Base-by-base conservation (phyloP, 2,888 invertebrate species). In the Meloe dianella region DNA sequence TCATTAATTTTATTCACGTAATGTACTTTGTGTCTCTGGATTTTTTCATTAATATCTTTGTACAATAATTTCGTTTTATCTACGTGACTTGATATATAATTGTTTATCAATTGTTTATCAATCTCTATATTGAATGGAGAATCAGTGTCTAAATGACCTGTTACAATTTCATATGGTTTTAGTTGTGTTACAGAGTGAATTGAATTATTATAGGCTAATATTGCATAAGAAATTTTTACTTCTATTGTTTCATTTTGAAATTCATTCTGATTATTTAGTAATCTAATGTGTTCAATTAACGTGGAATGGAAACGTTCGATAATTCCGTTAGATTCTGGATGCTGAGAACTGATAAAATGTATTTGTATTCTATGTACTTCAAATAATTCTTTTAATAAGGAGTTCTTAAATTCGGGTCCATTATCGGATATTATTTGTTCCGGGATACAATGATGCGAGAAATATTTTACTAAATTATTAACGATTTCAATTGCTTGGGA, bases 261-360 rank as follows among this genome's bases (percentile, higher is more conserved):
- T 32, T 32, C 32, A 10, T 32, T 32, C 10, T 32, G 32, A 10
- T 32, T 32, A 7, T 32, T 29, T 67, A 64, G 32, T 54, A 63
- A 10, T 57, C 56, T 14, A 29, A 64, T 41, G n/a, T 64, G 47
- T 54, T 66, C 64, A 17, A 64, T 27, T n/a, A 67, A 27, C 3
- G 67, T 67, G n/a, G n/a, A n/a, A 60, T 57, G n/a, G n/a, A n/a
- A n/a, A n/a, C n/a, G n/a, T n/a, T n/a, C n/a, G n/a, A n/a, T n/a
- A n/a, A n/a, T n/a, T 32, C 60, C 63, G 29, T 67, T 64, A 12
- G 63, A 51, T 60, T 65, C 59, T n/a, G 61, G 62, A 54, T 63
- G 63, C n/a, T 66, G 35, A 24, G 60, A 24, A 20, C 51, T 59
- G 10, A 24, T 63, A 30, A 60, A 63, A 51, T 66, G 66, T 38